Conservation (phyloP, 2,113 vertebrate genomes). For the Nothocercus nigrocapillus region DNA sequence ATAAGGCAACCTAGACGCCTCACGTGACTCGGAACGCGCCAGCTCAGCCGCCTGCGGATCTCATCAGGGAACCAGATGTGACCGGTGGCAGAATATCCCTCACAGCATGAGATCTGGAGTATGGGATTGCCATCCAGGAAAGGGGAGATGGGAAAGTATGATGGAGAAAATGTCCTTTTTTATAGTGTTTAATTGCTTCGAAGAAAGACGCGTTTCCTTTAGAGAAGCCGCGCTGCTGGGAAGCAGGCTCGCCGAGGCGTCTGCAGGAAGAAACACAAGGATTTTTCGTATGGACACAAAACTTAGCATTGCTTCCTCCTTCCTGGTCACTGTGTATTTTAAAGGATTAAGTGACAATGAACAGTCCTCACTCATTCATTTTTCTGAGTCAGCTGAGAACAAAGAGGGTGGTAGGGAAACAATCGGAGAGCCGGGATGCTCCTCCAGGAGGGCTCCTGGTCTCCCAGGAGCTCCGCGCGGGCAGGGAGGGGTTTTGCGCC, state of each 20-base stretch:
- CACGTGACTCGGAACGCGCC: conserved; percentile 28
- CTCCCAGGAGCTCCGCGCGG: background rate
- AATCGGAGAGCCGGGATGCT: too few relatives aligned
- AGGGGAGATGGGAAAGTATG: conserved; percentile 67
- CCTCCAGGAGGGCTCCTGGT: background rate
- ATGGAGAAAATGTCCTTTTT: conserved; percentile 55
- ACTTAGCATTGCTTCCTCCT: background rate
- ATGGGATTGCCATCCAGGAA: conserved; percentile 54
- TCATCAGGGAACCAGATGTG: conserved; percentile 74
- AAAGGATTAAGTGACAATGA: background rate
- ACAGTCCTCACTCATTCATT: conserved; percentile 8
- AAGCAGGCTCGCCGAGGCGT: conserved; percentile 29
- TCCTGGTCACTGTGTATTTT: background rate
- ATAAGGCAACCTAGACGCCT: conserved; percentile 12
- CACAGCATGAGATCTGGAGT: conserved; percentile 23
- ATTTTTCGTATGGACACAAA: conserved; percentile 1
- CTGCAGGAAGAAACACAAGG: conserved; percentile 14
- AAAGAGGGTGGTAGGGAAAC: accelerated
- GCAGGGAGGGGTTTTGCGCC: background rate
- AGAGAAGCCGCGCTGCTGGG: conserved; percentile 24
- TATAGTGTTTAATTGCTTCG: conserved; percentile 31
- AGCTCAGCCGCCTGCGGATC: conserved; percentile 55
- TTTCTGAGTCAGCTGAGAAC: background rate
- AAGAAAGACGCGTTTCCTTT: conserved; percentile 17
- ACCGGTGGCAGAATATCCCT: conserved; percentile 62